Conservation (phyloP, 2,888 invertebrate species). For the Xanthorhoe designata region DNA sequence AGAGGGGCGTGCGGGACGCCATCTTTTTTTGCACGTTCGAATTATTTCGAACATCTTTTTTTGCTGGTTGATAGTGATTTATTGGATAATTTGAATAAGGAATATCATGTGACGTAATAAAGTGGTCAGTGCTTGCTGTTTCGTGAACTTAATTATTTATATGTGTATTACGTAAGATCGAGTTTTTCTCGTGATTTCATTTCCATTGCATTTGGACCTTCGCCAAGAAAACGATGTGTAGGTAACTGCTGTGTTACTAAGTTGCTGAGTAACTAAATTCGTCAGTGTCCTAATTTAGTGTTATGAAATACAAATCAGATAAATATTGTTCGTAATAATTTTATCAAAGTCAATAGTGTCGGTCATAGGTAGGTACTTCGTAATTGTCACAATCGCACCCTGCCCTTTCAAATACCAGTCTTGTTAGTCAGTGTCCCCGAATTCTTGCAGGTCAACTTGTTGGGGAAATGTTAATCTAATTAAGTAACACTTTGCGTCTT, state of each 20-base stretch:
- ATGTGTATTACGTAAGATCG: neutral
- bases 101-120: conserved; percentile 31
- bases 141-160: conserved; percentile 7
- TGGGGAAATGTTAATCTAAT: conserved; percentile 3
- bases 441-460: conserved; percentile 15
- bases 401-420: conserved; percentile 81
- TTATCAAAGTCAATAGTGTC: conserved; percentile 43
- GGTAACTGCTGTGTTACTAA: conserved; percentile 16
- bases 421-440: conserved; percentile 54
- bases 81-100: conserved; percentile 37
- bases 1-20: conserved; percentile 52
- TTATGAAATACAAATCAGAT: neutral
- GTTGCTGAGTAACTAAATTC: neutral
- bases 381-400: conserved; percentile 30
- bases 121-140: conserved; percentile 23
- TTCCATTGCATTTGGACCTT: neutral
- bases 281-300: neutral
- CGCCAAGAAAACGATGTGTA: conserved; percentile 28
- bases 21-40: conserved; percentile 46
- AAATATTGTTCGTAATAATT: neutral
- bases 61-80: conserved; percentile 39
- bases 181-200: conserved; percentile 1
- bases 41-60: conserved; percentile 46
- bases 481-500: neutral
- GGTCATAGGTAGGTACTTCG: conserved; percentile 38